Evolutionary conservation across 2,113 vertebrate species (phyloP).

Genomic region (Cardinalis cardinalis): DNA sequence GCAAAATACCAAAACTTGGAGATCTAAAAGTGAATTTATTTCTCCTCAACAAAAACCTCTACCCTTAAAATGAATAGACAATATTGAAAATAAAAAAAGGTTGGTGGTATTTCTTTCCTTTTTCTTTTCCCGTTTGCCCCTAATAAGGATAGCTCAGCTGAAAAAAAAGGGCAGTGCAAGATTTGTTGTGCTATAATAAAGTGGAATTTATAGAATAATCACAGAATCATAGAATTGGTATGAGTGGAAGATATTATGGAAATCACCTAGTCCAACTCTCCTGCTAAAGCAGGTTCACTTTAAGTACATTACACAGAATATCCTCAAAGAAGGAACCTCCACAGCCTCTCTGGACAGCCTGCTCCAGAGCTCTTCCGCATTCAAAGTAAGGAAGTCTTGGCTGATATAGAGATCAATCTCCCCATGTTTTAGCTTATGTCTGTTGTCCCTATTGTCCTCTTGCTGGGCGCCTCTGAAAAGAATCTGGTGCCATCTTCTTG

Average conservation of each 20-base stretch:
- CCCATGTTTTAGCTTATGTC: background rate
- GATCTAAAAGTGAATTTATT: background rate
- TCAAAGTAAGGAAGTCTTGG: background rate
- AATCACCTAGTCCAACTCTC: background rate
- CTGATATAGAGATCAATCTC: background rate
- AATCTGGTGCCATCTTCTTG: background rate
- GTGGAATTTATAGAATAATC: background rate
- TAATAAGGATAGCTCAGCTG: background rate
- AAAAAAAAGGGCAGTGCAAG: background rate
- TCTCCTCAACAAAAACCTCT: rapidly evolving
- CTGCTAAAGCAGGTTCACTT: background rate
- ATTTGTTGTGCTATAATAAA: background rate
- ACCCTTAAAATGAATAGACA: background rate
- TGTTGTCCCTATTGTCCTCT: background rate
- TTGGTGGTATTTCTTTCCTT: rapidly evolving
- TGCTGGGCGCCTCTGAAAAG: background rate
- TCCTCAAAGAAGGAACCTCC: background rate
- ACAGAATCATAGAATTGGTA: background rate
- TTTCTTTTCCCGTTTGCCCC: background rate
- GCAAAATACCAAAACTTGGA: background rate
- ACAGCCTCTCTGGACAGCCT: background rate
- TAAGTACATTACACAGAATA: background rate
- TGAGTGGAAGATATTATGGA: background rate
- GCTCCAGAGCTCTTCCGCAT: background rate
- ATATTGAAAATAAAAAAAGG: too few relatives aligned